Percentiles rank a stretch among this genome's conserved stretches.
These are phyloP conservation scores for Ephestia elutella DNA, from an alignment of 1,140 invertebrate species.

Conservation along the genomic window DNA sequence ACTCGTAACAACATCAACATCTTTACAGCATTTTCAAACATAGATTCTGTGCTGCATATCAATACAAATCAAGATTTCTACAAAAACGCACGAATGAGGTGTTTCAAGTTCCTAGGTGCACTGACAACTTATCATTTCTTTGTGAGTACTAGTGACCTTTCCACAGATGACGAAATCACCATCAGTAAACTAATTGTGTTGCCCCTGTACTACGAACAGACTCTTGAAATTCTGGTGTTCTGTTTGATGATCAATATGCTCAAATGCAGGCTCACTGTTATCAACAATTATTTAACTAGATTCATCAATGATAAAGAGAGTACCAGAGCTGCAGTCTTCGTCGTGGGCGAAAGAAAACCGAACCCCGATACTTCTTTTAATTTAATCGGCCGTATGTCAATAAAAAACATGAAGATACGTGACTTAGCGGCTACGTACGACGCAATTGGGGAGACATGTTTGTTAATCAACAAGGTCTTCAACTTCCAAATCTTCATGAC, in stretches of 20 bases:
- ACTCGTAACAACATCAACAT: constrained; percentile 28
- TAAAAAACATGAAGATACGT: constrained; percentile 34
- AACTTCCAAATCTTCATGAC: constrained; percentile 49
- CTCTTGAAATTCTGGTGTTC: constrained; percentile 38
- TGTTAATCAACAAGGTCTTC: constrained; percentile 38
- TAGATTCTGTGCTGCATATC: constrained; percentile 35
- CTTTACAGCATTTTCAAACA: constrained; percentile 26
- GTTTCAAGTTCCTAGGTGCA: background rate
- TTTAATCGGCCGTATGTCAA: constrained; percentile 31
- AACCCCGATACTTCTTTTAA: constrained; percentile 21
- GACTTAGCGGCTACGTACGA: constrained; percentile 36
- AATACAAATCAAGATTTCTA: constrained; percentile 28
- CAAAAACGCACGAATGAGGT: constrained; percentile 18
- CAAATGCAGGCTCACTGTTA: constrained; percentile 27
- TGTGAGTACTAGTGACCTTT: constrained; percentile 14
- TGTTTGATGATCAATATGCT: constrained; percentile 37
- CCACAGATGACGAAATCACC: constrained; percentile 8
- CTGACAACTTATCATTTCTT: constrained; percentile 13
- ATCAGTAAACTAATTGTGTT: constrained; percentile 18
- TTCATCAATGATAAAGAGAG: constrained; percentile 29
- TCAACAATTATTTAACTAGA: constrained; percentile 37
- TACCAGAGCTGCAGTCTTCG: constrained; percentile 18
- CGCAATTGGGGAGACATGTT: constrained; percentile 35
- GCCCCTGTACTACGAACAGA: constrained; percentile 35
- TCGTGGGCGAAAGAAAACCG: constrained; percentile 13